Base-by-base conservation (phyloP, 2,888 invertebrate genomes). In the Dysmachus trigonus region DNA sequence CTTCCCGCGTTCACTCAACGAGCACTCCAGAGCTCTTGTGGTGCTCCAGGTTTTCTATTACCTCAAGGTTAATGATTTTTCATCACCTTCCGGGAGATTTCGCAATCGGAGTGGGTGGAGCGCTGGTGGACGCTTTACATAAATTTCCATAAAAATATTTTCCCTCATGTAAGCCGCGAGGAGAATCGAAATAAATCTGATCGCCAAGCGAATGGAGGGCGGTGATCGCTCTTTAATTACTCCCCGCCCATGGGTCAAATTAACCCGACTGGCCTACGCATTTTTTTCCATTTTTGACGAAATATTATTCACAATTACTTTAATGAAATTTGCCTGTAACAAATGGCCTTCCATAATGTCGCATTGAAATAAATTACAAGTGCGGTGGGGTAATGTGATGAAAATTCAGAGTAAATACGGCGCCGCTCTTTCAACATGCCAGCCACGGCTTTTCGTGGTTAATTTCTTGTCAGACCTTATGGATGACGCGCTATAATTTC, bases 291-390 rank as follows among this genome's bases (percentile, higher is more conserved):
- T 62, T 82, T 82, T 53, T 30, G 22, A 35, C 33, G 35, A 71
- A 82, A 82, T 82, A 82, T 82, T 82, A 82, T 82, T 82, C 62
- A 82, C 82, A 82, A 82, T 82, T 82, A 82, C 82, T 82, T 82
- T 82, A 82, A 82, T 82, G 82, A 82, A 82, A 71, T 62, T 82
- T 71, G 82, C 82, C 71, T 71, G 33, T 82, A 82, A 82, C 47
- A 82, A 82, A 82, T 82, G 82, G 35, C 62, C 33, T 22, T 22
- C 82, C 35, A 82, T 82, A 35, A 82, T 62, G 35, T 22, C 33
- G 33, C 82, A 82, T 82, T 82, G 82, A 82, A 62, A 82, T 82
- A 82, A 82, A 82, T 82, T 82, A 82, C 71, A 35, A 38, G 33
- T 71, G 62, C 82, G 62, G 35, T 35, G 62, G 71, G 38, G 71